Conservation (phyloP, 2,888 invertebrate species). For the Ommatoiulus sabulosus region DNA sequence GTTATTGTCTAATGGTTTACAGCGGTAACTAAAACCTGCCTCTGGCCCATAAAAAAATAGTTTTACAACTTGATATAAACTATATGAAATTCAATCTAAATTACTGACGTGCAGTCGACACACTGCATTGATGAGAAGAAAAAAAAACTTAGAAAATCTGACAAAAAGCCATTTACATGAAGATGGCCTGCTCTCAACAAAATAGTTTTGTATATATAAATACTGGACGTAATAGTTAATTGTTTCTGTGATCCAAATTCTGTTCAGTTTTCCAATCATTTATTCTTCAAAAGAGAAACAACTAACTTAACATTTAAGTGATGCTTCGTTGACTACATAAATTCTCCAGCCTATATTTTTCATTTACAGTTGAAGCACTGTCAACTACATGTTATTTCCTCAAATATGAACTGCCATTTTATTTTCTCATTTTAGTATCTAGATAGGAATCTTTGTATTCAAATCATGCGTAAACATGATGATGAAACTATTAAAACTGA, state of each 20-base stretch:
- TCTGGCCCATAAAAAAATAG: background rate
- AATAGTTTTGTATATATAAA: background rate
- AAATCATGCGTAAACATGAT: background rate
- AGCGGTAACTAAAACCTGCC: background rate
- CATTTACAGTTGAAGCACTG: background rate
- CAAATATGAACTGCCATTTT: background rate
- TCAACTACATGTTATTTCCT: background rate
- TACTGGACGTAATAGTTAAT: constrained; percentile 21
- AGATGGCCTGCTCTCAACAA: background rate
- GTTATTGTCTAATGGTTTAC: background rate
- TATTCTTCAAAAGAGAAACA: background rate
- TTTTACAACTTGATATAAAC: constrained; percentile 21
- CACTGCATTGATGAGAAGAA: background rate
- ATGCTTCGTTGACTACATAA: background rate
- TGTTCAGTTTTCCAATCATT: background rate
- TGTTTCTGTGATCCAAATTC: background rate
- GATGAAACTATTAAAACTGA: background rate
- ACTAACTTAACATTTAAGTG: background rate
- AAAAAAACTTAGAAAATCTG: background rate
- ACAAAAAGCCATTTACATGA: background rate
- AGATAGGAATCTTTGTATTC: background rate
- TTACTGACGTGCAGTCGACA: background rate
- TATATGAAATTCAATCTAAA: constrained; percentile 14
- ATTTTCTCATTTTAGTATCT: background rate
- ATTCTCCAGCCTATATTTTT: background rate